Percentiles rank a stretch among this genome's conserved stretches.
These are phyloP conservation scores for Baryphthengus martii DNA, from an alignment of 2,113 vertebrate species.

Conservation along the genomic window DNA sequence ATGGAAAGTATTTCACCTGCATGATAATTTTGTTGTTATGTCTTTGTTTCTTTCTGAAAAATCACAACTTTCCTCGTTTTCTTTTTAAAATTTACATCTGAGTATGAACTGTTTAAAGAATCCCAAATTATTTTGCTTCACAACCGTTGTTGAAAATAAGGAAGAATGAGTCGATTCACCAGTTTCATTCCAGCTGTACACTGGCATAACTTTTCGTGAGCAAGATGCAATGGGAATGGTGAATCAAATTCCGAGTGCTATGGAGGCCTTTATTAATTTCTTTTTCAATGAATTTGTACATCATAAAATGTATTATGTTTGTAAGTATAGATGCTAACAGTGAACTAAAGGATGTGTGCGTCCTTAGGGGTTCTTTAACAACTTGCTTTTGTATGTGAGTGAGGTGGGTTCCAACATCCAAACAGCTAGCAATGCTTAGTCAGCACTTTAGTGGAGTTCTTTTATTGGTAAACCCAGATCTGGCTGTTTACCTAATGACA, in stretches of 20 bases:
- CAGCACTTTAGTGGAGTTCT: background rate
- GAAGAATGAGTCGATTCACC: constrained; percentile 29
- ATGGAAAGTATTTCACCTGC: constrained; percentile 31
- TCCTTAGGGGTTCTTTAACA: background rate
- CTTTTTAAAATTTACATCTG: background rate
- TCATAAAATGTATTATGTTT: background rate
- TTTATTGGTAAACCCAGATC: background rate
- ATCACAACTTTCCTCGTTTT: constrained; percentile 11
- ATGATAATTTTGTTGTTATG: constrained; percentile 36
- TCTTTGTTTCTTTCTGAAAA: constrained; percentile 39
- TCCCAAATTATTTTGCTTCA: background rate
- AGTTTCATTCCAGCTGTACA: constrained; percentile 23
- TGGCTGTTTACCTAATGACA: background rate
- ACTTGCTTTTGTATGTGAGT: background rate
- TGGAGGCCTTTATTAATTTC: background rate
- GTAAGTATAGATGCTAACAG: background rate
- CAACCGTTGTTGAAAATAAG: background rate
- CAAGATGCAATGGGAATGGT: constrained; percentile 25
- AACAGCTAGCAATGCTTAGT: background rate
- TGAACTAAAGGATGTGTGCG: constrained; percentile 15
- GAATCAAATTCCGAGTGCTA: background rate
- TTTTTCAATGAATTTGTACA: background rate
- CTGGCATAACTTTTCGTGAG: background rate
- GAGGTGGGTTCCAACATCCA: background rate
- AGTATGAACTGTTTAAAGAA: background rate